Evolutionary conservation across 2,113 vertebrate genomes (phyloP), one percentile per base, ranked within the genome.

Genomic region (Centropus unirufus): DNA sequence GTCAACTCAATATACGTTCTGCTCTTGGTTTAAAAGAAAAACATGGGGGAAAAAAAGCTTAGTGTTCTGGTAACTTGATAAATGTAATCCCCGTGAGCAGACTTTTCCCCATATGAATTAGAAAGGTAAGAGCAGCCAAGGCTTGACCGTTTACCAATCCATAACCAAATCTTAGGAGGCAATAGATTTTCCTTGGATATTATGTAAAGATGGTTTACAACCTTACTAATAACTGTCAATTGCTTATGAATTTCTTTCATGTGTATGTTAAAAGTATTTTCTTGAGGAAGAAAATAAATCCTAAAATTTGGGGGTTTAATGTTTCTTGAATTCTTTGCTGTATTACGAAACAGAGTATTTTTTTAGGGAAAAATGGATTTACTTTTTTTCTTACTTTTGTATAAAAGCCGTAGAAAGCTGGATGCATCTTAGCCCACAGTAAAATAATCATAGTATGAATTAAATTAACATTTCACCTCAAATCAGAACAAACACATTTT

Each of bases 1-100:
- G 52, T 5, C 32, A 74, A n/a, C 7, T 10, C 24, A 15, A 8
- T 54, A 22, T 30, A 26, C 0, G 0, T 49, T 86, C 49, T 73
- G 14, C n/a, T 58, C 16, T 69, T 69, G 2, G 0, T 57, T 88
- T 36, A 36, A 47, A 83, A 61, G 2, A 74, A 87, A 89, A 94
- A 36, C 2, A 9, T 6, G 9, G 11, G 9, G 6, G 6, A 22
- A 69, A 72, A 72, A 52, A 51, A 46, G 6, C 6, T 70, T 30
- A 36, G 11, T 44, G 5, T 68, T 83, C 49, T 79, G 34, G 12
- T 57, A 29, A 36, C n/a, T 68, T 70, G 8, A 72, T 44, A 89
- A 84, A 84, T 24, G 14, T 24, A 79, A 61, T 61, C 16, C 6
- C 12, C 26, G 52, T 42, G 5, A 64, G 21, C 12, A 91, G 49